phyloP scores from a whole-genome alignment of 2,113 vertebrate genomes.

The Anoura caudifer region DNA sequence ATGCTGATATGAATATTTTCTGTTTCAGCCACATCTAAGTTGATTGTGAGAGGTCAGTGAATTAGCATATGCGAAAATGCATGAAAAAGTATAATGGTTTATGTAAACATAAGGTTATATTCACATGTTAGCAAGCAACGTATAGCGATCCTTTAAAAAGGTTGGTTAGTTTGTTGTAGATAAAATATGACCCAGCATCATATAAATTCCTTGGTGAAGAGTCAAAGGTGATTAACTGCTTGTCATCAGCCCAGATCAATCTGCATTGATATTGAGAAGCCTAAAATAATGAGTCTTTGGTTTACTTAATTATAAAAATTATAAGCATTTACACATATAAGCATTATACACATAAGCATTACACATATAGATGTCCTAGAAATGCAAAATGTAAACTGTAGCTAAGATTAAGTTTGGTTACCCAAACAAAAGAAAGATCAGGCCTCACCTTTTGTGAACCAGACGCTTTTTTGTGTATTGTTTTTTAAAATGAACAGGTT shows the following conservation, averaged over 20 bases:
- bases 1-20: background rate
- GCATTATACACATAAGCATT: background rate
- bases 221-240: background rate
- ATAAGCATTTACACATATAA: background rate
- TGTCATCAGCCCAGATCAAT: background rate
- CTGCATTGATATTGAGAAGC: background rate
- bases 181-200: background rate
- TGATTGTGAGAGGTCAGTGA: background rate
- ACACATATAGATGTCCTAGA: background rate
- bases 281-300: background rate
- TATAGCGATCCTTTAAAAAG: background rate
- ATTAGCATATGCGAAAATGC: background rate
- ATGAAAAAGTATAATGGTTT: background rate
- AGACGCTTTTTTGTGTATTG: background rate
- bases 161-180: background rate
- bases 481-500: background rate
- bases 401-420: background rate
- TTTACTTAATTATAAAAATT: background rate
- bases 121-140: background rate
- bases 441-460: background rate
- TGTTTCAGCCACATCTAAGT: background rate
- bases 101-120: background rate
- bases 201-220: background rate
- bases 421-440: background rate
- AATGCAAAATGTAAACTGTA: background rate